Evolutionary conservation across 2,888 invertebrate genomes (phyloP).

Genomic region (Andrena dorsata): DNA sequence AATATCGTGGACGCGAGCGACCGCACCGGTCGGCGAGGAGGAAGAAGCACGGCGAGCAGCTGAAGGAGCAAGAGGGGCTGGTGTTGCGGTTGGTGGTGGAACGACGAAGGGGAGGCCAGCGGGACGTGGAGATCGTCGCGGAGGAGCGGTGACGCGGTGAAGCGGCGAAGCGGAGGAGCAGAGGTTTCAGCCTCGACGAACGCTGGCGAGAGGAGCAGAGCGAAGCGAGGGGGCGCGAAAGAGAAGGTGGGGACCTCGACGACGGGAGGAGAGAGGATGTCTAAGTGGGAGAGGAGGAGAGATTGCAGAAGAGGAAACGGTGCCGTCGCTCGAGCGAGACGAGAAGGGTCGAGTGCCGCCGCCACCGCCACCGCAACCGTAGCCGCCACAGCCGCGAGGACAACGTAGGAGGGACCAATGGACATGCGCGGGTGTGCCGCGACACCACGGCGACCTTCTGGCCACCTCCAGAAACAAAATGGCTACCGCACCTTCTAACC

Average conservation of each 20-base stretch:
- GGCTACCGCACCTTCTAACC: constrained; percentile 85
- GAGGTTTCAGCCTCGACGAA: constrained; percentile 44
- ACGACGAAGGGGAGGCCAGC: constrained; percentile 33
- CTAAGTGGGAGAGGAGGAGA: constrained; percentile 31
- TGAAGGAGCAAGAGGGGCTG: constrained; percentile 38
- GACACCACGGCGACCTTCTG: constrained; percentile 85
- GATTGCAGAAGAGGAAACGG: constrained; percentile 55
- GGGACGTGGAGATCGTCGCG: constrained; percentile 43
- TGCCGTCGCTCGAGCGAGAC: constrained; percentile 64
- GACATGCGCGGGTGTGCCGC: constrained; percentile 86
- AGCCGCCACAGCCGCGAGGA: constrained; percentile 75
- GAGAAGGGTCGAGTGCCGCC: constrained; percentile 45
- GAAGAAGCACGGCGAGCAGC: constrained; percentile 40
- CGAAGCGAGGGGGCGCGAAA: constrained; percentile 37
- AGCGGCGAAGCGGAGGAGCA: constrained; percentile 67
- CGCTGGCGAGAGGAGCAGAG: constrained; percentile 49
- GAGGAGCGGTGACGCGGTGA: constrained; percentile 33
- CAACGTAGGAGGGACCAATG: constrained; percentile 85
- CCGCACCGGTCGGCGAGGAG: constrained; percentile 38
- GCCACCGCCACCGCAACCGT: constrained; percentile 44
- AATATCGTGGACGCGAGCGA: constrained; percentile 77
- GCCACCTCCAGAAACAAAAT: constrained; percentile 87
- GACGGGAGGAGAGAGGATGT: constrained; percentile 13
- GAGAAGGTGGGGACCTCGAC: constrained; percentile 18
- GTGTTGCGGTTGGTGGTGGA: constrained; percentile 63